Evolutionary conservation across 2,113 vertebrate species (phyloP).

Genomic region (Odocoileus hemionus): DNA sequence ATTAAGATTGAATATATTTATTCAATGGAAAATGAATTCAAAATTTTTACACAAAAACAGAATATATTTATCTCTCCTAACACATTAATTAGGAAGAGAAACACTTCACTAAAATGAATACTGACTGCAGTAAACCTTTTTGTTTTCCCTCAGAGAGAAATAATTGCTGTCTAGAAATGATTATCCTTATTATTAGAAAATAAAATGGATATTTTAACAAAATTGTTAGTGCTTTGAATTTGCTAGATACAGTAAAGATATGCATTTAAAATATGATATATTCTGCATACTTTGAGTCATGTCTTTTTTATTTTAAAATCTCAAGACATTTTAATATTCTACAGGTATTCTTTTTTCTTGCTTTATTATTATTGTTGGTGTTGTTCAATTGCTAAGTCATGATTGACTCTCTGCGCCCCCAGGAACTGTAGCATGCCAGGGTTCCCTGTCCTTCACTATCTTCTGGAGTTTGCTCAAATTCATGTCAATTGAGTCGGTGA

Average conservation of each 20-base stretch:
- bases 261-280: not conserved
- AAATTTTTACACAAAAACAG: not conserved
- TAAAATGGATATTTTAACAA: not conserved
- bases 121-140: not conserved
- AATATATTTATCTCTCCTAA: not conserved
- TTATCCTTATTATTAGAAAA: not conserved
- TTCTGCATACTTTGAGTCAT: not conserved
- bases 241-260: not conserved
- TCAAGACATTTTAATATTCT: not conserved
- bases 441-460: not conserved
- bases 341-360: not conserved
- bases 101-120: constrained; percentile 2
- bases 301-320: not conserved
- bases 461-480: not conserved
- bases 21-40: constrained; percentile 5
- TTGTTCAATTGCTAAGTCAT: not conserved
- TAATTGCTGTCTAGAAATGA: not conserved
- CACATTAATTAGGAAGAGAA: not conserved
- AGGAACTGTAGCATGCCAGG: not conserved
- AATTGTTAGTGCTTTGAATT: not conserved
- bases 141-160: not conserved
- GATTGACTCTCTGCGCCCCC: fast-evolving
- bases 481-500: not conserved
- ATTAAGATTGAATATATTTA: constrained; percentile 19
- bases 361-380: not conserved